Conservation (phyloP, 2,797 vertebrate species). For the Acipenser transmontanus region DNA sequence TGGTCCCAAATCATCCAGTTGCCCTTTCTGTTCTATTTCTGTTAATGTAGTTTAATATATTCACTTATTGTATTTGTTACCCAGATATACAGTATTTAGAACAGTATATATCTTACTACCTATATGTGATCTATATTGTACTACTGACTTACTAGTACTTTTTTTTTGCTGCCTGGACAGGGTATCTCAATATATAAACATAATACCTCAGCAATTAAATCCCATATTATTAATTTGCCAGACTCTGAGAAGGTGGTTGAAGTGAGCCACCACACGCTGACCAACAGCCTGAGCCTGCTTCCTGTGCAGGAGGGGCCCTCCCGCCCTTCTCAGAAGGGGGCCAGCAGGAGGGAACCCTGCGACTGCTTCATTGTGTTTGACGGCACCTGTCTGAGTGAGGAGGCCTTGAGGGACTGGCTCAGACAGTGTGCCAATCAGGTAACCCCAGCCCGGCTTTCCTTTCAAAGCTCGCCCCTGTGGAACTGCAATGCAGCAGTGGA, state of each 20-base stretch:
- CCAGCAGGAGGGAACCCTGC: constrained; percentile 41
- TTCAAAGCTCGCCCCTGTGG: too few relatives aligned
- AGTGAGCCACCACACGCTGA: constrained; percentile 75
- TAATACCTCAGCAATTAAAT: too few relatives aligned
- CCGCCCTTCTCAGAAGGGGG: constrained; percentile 42
- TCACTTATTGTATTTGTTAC: too few relatives aligned
- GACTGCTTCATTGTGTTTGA: constrained; percentile 78
- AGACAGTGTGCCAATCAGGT: constrained; percentile 87
- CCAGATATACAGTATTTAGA: too few relatives aligned
- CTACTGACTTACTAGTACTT: too few relatives aligned
- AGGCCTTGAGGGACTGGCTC: constrained; percentile 84
- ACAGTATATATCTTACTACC: too few relatives aligned
- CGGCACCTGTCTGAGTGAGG: constrained; percentile 79
- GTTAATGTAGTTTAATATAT: too few relatives aligned
- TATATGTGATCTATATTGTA: too few relatives aligned
- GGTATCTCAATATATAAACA: too few relatives aligned
- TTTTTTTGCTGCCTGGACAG: too few relatives aligned
- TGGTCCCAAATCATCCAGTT: too few relatives aligned
- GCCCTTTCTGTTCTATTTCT: too few relatives aligned
- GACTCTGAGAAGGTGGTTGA: constrained; percentile 75
- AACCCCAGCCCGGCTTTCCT: constrained; percentile 4
- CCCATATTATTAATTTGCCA: constrained; percentile 34
- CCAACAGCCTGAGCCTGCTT: constrained; percentile 66
- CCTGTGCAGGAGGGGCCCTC: constrained; percentile 53
- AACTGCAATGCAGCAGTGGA: not conserved